Evolutionary conservation across 1,140 invertebrate genomes (phyloP).

Genomic region (Portunus trituberculatus): DNA sequence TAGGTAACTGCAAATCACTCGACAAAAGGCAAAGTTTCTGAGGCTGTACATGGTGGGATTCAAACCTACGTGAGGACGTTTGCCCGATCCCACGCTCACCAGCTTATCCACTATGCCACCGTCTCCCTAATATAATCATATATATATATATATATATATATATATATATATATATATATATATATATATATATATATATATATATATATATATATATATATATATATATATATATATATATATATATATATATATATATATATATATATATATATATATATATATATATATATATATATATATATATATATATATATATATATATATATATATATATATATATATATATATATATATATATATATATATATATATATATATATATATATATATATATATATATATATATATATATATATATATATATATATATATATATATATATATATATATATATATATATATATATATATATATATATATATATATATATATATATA

Average conservation of each 20-base stretch:
- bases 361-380: slow-evolving; percentile 3
- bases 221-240: slow-evolving; percentile 1
- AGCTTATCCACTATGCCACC: no score
- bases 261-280: slow-evolving; percentile 46
- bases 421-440: slow-evolving; percentile 34
- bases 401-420: slow-evolving; percentile 35
- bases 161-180: slow-evolving; percentile 32
- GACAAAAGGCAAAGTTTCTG: no score
- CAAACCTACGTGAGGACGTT: no score
- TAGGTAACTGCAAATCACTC: no score
- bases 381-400: slow-evolving; percentile 36
- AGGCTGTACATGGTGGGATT: no score
- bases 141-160: slow-evolving; percentile 48
- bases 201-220: slow-evolving; percentile 45
- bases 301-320: no score
- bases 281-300: slow-evolving; percentile 32
- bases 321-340: slow-evolving; percentile 21
- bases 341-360: not conserved
- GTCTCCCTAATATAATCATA: slow-evolving; percentile 33
- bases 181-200: slow-evolving; percentile 45
- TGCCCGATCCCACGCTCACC: no score
- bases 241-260: slow-evolving; percentile 11
- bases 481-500: slow-evolving; percentile 28
- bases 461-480: slow-evolving; percentile 43
- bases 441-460: slow-evolving; percentile 35